These are phyloP conservation scores for Heteropelma amictum DNA, from an alignment of 2,888 invertebrate species.

Conservation along the genomic window DNA sequence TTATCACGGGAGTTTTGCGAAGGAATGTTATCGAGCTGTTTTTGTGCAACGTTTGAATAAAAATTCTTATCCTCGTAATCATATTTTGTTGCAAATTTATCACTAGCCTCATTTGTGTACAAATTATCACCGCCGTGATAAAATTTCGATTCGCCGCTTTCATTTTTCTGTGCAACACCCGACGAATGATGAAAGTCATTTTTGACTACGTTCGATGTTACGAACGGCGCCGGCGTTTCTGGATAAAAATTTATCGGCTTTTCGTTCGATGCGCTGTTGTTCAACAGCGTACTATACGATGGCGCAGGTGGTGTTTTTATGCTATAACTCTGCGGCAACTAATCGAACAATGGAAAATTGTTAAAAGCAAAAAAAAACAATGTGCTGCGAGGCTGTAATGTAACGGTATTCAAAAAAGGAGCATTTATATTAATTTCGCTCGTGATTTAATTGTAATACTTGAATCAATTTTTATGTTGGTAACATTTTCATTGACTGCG, in stretches of 20 bases:
- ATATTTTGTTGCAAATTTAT: constrained; percentile 71
- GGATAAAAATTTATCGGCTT: constrained; percentile 73
- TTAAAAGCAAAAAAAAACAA: background rate
- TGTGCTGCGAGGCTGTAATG: too few relatives aligned
- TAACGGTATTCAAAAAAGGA: too few relatives aligned
- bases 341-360: constrained; percentile 71
- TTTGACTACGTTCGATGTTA: constrained; percentile 68
- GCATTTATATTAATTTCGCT: too few relatives aligned
- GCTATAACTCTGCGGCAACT: constrained; percentile 88
- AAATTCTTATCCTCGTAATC: constrained; percentile 72
- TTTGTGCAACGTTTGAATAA: constrained; percentile 72
- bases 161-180: constrained; percentile 61
- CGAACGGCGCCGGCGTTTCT: constrained; percentile 74
- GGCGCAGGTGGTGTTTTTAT: constrained; percentile 86
- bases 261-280: constrained; percentile 76
- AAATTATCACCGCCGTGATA: constrained; percentile 72
- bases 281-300: constrained; percentile 86
- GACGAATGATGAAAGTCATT: constrained; percentile 67
- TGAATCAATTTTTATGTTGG: too few relatives aligned
- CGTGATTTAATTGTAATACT: too few relatives aligned
- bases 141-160: constrained; percentile 65
- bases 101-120: constrained; percentile 68
- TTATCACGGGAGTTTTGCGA: constrained; percentile 67
- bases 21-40: constrained; percentile 65
- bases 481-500: too few relatives aligned